A percentile compares a stretch with the other conserved stretches of the same genome.
Conservation (phyloP, 2,113 vertebrate species). For the Puntigrus tetrazona region DNA sequence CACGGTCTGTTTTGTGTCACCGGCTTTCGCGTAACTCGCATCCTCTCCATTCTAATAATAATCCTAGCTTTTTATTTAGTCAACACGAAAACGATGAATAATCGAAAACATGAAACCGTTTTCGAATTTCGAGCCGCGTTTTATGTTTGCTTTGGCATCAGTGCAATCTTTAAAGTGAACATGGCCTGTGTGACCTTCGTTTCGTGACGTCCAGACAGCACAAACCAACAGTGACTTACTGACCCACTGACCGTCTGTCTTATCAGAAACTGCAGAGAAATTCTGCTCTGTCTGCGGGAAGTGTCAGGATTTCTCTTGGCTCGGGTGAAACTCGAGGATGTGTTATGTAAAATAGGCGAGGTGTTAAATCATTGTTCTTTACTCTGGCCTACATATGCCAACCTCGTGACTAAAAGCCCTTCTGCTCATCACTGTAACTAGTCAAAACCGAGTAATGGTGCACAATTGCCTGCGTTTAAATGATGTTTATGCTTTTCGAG, state of each 20-base stretch:
- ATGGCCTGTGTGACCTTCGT: not conserved
- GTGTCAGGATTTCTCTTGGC: not conserved
- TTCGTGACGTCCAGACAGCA: not conserved
- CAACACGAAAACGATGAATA: not conserved
- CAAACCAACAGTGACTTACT: constrained; percentile 46
- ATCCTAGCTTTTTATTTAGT: not conserved
- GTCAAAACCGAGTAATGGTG: not conserved
- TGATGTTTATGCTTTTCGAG: not conserved
- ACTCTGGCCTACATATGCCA: constrained; percentile 13
- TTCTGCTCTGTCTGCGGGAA: not conserved
- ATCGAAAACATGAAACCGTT: not conserved
- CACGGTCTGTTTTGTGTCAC: not conserved
- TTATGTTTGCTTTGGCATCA: not conserved
- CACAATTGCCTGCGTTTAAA: not conserved
- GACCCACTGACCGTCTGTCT: constrained; percentile 52
- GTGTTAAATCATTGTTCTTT: constrained; percentile 23
- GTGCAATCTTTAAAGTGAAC: not conserved
- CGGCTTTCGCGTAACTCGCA: not conserved
- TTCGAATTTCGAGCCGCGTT: not conserved
- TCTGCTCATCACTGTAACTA: not conserved
- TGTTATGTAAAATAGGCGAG: constrained; percentile 25
- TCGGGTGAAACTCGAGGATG: not conserved
- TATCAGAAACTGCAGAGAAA: not conserved
- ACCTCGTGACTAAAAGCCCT: not conserved
- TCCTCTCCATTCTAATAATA: not conserved